These are phyloP conservation scores for Uria aalge DNA, from an alignment of 2,113 vertebrate genomes.

Conservation along the genomic window DNA sequence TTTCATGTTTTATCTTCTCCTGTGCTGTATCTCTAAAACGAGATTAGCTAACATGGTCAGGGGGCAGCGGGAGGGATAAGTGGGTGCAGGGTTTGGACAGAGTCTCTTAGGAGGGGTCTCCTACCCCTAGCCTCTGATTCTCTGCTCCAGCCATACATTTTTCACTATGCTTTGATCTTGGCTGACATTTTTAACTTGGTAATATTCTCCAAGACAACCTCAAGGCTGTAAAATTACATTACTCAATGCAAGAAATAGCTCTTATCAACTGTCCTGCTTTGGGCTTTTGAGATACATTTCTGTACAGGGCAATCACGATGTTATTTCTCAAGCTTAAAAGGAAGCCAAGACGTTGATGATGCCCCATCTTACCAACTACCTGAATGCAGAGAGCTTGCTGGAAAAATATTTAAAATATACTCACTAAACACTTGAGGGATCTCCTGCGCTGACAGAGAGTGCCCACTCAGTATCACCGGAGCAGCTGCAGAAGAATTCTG, in stretches of 20 bases:
- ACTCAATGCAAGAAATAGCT: slow-evolving; percentile 62
- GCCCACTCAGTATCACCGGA: not conserved
- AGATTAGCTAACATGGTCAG: not conserved
- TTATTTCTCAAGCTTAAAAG: not conserved
- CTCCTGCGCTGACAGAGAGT: not conserved
- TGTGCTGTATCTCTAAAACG: not conserved
- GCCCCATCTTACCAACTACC: not conserved
- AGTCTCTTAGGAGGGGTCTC: not conserved
- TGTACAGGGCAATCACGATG: not conserved
- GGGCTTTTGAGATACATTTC: slow-evolving; percentile 41
- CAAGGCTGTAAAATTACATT: slow-evolving; percentile 65
- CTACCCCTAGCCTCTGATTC: not conserved
- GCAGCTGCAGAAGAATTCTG: not conserved
- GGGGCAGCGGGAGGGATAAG: not conserved
- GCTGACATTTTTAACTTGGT: slow-evolving; percentile 60
- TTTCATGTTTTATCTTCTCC: slow-evolving; percentile 19
- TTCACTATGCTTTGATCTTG: slow-evolving; percentile 28
- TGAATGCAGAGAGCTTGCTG: not conserved
- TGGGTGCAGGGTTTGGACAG: not conserved
- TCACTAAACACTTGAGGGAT: not conserved
- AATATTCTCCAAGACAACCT: slow-evolving; percentile 49
- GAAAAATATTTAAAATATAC: not conserved
- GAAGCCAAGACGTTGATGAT: not conserved
- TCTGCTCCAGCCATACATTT: slow-evolving; percentile 32
- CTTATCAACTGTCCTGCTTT: slow-evolving; percentile 46